Conservation (phyloP, 2,113 vertebrate genomes). For the Laticauda colubrina region DNA sequence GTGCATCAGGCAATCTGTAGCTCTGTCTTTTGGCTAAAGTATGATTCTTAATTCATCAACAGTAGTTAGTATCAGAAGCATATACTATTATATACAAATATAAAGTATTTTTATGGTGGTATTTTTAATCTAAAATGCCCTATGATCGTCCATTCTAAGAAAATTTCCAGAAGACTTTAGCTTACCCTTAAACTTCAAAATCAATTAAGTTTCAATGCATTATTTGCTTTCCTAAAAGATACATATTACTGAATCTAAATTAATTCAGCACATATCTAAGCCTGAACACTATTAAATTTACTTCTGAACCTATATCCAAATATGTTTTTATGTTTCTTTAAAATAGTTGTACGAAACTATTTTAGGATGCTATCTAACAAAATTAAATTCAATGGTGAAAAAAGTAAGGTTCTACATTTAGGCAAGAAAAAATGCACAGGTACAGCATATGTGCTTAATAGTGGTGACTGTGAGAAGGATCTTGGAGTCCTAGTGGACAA, state of each 20-base stretch:
- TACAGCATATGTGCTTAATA: too few relatives aligned
- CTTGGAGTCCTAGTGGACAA: too few relatives aligned
- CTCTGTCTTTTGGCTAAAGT: conserved; percentile 68
- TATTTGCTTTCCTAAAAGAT: conserved; percentile 19
- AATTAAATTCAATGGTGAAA: too few relatives aligned
- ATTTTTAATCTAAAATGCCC: conserved; percentile 39
- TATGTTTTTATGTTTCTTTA: not conserved
- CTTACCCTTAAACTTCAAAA: conserved; percentile 31
- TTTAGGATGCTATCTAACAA: too few relatives aligned
- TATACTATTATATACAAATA: conserved; percentile 54
- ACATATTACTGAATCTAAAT: conserved; percentile 16
- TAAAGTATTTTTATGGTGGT: conserved; percentile 27
- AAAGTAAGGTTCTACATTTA: too few relatives aligned
- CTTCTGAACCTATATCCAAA: not conserved
- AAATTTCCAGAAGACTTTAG: conserved; percentile 20
- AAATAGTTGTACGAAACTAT: not conserved
- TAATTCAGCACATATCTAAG: not conserved
- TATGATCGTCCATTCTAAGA: conserved; percentile 30
- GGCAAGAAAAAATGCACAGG: too few relatives aligned
- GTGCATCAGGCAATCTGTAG: conserved; percentile 72
- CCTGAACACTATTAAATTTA: not conserved
- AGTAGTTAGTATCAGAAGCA: conserved; percentile 67
- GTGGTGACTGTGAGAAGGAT: too few relatives aligned
- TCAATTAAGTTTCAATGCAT: conserved; percentile 23
- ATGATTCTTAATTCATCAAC: conserved; percentile 65